phyloP scores from a whole-genome alignment of 2,113 vertebrate species.

The Corythornis vintsioides region DNA sequence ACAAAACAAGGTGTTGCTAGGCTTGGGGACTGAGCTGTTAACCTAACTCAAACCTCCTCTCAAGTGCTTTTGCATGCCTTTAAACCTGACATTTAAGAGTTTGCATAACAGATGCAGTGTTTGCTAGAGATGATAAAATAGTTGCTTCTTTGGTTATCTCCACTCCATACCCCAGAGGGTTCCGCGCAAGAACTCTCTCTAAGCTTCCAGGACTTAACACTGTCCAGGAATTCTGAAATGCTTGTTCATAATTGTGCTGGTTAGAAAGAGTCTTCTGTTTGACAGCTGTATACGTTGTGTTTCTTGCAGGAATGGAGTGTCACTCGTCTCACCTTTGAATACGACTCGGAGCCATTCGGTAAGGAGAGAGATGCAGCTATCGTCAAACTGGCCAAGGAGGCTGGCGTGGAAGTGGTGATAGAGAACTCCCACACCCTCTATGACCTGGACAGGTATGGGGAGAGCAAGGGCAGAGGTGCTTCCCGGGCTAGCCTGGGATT shows the following conservation, averaged over 20 bases:
- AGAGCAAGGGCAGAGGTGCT: background rate
- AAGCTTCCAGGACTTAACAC: background rate
- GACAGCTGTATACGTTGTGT: background rate
- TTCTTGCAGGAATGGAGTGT: constrained; percentile 91
- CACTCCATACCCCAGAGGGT: background rate
- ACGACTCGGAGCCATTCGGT: constrained; percentile 93
- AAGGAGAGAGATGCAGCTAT: constrained; percentile 94
- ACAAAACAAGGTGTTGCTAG: background rate
- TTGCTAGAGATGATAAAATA: background rate
- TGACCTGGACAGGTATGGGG: constrained; percentile 88
- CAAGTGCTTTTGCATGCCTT: background rate
- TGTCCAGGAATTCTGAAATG: background rate
- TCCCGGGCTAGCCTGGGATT: background rate
- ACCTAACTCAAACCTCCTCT: background rate
- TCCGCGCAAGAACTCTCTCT: background rate
- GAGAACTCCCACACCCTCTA: constrained; percentile 95
- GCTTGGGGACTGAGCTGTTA: background rate
- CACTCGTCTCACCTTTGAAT: constrained; percentile 92
- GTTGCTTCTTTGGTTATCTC: background rate
- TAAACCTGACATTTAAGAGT: background rate
- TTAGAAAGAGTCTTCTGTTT: background rate
- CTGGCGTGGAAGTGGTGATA: constrained; percentile 90
- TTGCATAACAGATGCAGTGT: background rate
- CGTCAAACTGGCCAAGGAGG: constrained; percentile 93
- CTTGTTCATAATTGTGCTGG: background rate